Base-by-base conservation (phyloP, 2,797 vertebrate species). In the Sternotherus odoratus region DNA sequence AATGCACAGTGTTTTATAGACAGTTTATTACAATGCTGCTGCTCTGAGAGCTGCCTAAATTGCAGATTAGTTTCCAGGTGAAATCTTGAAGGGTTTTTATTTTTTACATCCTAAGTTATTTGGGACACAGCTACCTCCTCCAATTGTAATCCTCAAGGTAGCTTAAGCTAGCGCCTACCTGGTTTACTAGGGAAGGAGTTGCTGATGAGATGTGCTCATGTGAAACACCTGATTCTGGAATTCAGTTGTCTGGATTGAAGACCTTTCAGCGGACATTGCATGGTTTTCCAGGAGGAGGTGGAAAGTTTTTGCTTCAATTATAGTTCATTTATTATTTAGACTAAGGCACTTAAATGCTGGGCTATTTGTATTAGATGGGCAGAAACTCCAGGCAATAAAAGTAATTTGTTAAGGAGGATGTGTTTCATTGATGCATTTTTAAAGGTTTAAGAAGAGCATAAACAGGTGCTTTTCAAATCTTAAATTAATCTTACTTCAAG, bases 291-390 rank as follows among this genome's bases (percentile, higher is more conserved):
- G 7, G 13, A 87, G 69, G 86, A 78, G 92, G 78, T 12, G 4
- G 21, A 53, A 81, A 86, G 12, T 30, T 33, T 94, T 83, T 82
- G 85, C 56, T 12, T 90, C 3, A 89, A 63, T 89, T 53, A 54
- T 21, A 82, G 78, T 39, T 94, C 48, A 75, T 79, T 87, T 77
- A 89, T 91, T 95, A 86, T 91, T 96, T 95, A 92, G 49, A 0
- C 5, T 21, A 1, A 78, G 60, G 72, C 53, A 82, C 75, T 91
- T 91, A 54, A 94, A 94, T 33, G 69, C 56, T 39, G 48, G 75
- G 60, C 19, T n/a, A 28, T 85, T 82, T 91, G 56, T 24, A 91
- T 56, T 69, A 94, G 36, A 74, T 43, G 57, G 28, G 81, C 72
- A 87, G 16, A 21, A 2, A 1, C 72, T 84, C 69, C 23, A 63